phyloP scores from a whole-genome alignment of 2,888 invertebrate species.

The Ophraella communa region DNA sequence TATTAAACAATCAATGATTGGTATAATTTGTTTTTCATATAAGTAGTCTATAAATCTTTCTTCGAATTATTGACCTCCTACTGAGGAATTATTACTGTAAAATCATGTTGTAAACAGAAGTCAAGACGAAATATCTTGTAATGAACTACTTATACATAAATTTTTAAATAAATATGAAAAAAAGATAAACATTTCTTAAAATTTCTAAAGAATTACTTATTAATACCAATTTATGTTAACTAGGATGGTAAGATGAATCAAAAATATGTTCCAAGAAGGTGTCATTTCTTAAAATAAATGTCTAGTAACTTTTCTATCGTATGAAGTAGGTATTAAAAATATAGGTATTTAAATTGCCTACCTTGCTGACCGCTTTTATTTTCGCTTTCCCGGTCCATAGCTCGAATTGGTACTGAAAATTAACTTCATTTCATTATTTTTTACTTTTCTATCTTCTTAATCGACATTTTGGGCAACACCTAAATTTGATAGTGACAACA shows the following conservation, averaged over 20 bases:
- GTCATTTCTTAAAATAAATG: background rate
- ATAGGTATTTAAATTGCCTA: background rate
- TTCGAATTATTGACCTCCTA: too few relatives aligned
- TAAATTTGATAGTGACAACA: constrained; percentile 37
- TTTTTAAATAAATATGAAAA: too few relatives aligned
- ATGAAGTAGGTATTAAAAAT: background rate
- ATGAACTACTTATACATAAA: too few relatives aligned
- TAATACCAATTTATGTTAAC: too few relatives aligned
- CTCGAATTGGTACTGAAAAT: constrained; percentile 23
- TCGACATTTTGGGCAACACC: constrained; percentile 31
- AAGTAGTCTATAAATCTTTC: too few relatives aligned
- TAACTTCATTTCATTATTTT: constrained; percentile 45
- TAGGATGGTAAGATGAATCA: background rate
- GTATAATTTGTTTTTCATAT: too few relatives aligned
- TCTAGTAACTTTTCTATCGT: background rate
- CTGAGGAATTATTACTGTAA: too few relatives aligned
- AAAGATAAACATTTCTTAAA: too few relatives aligned
- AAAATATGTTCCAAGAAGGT: background rate
- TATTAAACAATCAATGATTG: too few relatives aligned
- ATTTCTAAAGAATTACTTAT: too few relatives aligned
- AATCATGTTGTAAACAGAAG: too few relatives aligned
- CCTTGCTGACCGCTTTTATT: background rate
- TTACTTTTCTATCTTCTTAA: constrained; percentile 15
- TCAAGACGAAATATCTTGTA: too few relatives aligned
- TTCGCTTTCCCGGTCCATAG: constrained; percentile 7